A percentile compares a stretch with the other conserved stretches of the same genome.
These are phyloP conservation scores for Drosophila leonis DNA, from an alignment of 2,888 invertebrate genomes.

Conservation along the genomic window DNA sequence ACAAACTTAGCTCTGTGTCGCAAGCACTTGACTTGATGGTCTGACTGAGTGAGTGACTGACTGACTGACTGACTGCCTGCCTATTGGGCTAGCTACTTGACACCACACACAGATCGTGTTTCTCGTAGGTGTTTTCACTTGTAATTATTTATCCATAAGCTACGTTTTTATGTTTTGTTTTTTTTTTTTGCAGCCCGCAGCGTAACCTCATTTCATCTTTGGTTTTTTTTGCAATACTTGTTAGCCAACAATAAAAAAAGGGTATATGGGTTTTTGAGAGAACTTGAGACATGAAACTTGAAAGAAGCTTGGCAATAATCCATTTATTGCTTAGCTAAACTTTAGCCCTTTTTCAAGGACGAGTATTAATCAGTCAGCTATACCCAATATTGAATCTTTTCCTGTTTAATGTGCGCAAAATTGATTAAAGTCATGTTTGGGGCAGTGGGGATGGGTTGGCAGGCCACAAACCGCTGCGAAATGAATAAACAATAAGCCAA, in stretches of 20 bases:
- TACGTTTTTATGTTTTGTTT: conserved; percentile 11
- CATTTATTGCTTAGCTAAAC: neutral
- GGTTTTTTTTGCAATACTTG: neutral
- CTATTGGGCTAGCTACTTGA: conserved; percentile 61
- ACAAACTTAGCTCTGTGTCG: conserved; percentile 51
- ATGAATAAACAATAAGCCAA: conserved; percentile 70
- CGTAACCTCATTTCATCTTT: conserved; percentile 48
- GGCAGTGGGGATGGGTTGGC: neutral
- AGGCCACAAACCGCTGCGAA: conserved; percentile 33
- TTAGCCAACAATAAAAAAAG: neutral
- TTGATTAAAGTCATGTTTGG: conserved; percentile 32
- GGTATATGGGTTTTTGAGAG: neutral
- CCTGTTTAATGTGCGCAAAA: conserved; percentile 36
- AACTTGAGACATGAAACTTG: too few relatives aligned
- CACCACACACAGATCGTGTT: conserved; percentile 53
- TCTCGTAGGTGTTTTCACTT: conserved; percentile 75
- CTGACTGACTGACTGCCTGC: conserved; percentile 29
- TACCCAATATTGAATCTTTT: conserved; percentile 1
- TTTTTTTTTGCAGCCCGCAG: conserved; percentile 36
- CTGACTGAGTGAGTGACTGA: conserved; percentile 22
- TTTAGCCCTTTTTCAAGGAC: neutral
- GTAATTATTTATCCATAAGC: conserved; percentile 79
- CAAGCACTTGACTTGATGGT: conserved; percentile 36
- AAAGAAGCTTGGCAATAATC: neutral
- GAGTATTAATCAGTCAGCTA: neutral